These are phyloP conservation scores for Pterophyllum scalare DNA, from an alignment of 2,113 vertebrate genomes.

Conservation along the genomic window DNA sequence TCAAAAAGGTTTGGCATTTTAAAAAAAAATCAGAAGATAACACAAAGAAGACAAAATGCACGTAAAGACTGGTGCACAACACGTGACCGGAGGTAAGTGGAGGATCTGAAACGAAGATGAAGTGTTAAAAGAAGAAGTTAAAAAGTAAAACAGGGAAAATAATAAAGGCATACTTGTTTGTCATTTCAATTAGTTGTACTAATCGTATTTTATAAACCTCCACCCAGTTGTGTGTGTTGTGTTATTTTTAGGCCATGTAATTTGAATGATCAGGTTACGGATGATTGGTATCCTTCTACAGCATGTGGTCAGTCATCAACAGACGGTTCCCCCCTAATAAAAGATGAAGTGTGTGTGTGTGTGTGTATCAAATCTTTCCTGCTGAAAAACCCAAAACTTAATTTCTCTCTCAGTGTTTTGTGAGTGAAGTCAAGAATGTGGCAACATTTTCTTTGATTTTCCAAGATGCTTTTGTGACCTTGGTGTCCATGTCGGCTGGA, in stretches of 20 bases:
- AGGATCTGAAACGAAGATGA: background rate
- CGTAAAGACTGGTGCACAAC: background rate
- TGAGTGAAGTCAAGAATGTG: background rate
- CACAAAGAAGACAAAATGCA: background rate
- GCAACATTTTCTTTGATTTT: too few relatives aligned
- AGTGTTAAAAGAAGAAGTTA: too few relatives aligned
- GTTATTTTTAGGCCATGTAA: background rate
- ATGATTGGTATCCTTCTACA: background rate
- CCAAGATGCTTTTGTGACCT: background rate
- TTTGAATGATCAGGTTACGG: background rate
- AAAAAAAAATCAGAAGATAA: background rate
- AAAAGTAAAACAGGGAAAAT: fast-evolving
- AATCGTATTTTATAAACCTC: background rate
- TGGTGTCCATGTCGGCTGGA: background rate
- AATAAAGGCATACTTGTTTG: background rate
- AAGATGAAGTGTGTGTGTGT: fast-evolving
- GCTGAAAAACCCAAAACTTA: fast-evolving
- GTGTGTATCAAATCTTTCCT: background rate
- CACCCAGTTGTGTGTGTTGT: too few relatives aligned
- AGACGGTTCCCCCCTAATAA: background rate
- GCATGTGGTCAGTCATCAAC: background rate
- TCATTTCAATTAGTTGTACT: background rate
- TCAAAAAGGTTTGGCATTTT: background rate
- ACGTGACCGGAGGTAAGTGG: background rate
- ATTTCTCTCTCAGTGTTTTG: background rate